Evolutionary conservation across 2,888 invertebrate species (phyloP), one percentile per base, ranked within the genome.

Genomic region (Macrosiphum euphorbiae): DNA sequence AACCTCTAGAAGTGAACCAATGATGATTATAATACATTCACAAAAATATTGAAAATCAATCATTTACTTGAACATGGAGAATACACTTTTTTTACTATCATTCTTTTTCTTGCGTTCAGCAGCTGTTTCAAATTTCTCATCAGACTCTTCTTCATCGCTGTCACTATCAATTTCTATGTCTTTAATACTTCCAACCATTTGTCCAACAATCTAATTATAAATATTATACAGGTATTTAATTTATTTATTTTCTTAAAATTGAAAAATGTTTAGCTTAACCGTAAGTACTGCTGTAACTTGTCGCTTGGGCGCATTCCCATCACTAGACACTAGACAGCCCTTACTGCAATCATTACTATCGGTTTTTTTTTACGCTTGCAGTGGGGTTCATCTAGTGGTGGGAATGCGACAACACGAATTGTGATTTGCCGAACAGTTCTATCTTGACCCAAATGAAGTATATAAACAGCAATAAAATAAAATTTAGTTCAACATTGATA

Each of bases 111-210:
- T 96, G 95, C 94, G 91, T 44, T 94, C 94, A 55, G 95, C 95
- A 41, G 95, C 94, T 13, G 95, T 94, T 94, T 94, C 94, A 61
- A 95, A 94, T 41, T 94, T 94, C 58, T 94, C 94, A 84, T 95
- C 95, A 94, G 95, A 95, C 58, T 96, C 96, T 52, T 96, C 96
- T 35, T 97, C 97, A 95, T 97, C 97, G 94, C 97, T 97, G 0
- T 97, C 97, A 0, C 97, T 97, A 88, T 98, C 98, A 94, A 98
- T 97, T 96, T 98, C 98, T 95, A 98, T 96, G 95, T 98, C 98
- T 90, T 97, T 97, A 95, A 98, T 98, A 26, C 97, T 97, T 35
- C 98, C 98, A 95, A 97, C 97, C 98, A 98, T 98, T 95, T 97
- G 97, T 35, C 98, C 98, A 95, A 98, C 97, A 96, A 98, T 96